These are phyloP conservation scores for Agrilus planipennis DNA, from an alignment of 1,140 invertebrate species.

Conservation along the genomic window DNA sequence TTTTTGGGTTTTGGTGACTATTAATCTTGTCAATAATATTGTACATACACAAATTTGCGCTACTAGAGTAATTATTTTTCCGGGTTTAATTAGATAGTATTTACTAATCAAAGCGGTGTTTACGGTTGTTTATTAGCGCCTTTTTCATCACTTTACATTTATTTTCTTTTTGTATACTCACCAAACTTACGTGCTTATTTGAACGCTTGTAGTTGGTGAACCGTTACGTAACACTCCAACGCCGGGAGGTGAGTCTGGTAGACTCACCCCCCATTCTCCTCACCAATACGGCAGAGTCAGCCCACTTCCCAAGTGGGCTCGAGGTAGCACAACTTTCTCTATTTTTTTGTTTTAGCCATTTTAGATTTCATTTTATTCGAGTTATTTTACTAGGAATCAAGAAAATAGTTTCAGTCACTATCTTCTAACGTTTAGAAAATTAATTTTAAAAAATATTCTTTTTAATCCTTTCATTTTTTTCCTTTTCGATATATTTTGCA, in stretches of 20 bases:
- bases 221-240: conserved; percentile 41
- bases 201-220: conserved; percentile 38
- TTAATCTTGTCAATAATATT: no score
- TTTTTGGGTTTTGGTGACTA: no score
- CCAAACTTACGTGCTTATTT: conserved; percentile 7
- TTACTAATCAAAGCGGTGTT: neutral
- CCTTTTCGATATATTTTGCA: neutral
- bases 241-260: conserved; percentile 32
- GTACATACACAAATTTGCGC: no score
- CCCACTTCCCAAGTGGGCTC: conserved; percentile 44
- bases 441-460: no score
- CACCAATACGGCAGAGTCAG: conserved; percentile 36
- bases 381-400: no score
- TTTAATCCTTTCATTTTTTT: conserved; percentile 6
- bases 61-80: no score
- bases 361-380: no score
- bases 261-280: conserved; percentile 31
- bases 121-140: neutral
- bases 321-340: conserved; percentile 35
- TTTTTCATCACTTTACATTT: conserved; percentile 2
- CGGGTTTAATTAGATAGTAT: neutral
- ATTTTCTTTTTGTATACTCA: conserved; percentile 11
- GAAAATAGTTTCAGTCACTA: no score
- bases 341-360: neutral
- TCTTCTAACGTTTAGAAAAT: no score